Percentiles rank a stretch among this genome's conserved stretches.
Conservation (phyloP, 23 tunicate species). For the Trididemnum nubilum region DNA sequence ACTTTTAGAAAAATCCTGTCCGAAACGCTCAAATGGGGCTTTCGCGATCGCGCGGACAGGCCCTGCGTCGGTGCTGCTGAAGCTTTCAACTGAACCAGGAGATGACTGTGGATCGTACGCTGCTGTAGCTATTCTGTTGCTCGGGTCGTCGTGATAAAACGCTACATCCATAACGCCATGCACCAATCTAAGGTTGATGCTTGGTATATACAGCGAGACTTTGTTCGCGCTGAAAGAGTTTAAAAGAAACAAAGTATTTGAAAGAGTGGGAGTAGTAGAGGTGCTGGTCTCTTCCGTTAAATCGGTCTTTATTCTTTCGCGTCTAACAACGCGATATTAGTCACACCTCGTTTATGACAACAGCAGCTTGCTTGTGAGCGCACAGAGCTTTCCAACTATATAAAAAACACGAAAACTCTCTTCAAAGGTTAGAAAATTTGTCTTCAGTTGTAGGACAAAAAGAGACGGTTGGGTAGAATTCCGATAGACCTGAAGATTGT, state of each 20-base stretch:
- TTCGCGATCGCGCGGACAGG: slow-evolving; percentile 71
- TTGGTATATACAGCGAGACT: slow-evolving; percentile 56
- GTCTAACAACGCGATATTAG: slow-evolving; percentile 32
- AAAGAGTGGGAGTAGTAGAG: slow-evolving; percentile 25
- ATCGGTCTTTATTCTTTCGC: slow-evolving; percentile 37
- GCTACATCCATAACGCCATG: slow-evolving; percentile 80
- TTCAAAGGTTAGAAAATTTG: not conserved
- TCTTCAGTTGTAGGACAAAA: not conserved
- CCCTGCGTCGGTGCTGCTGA: slow-evolving; percentile 86
- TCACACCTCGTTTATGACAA: slow-evolving; percentile 45
- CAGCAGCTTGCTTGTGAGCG: not conserved
- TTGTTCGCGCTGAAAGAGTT: slow-evolving; percentile 51
- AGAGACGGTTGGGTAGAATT: not conserved
- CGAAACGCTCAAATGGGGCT: slow-evolving; percentile 37
- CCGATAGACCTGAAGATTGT: not conserved
- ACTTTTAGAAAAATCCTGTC: slow-evolving; percentile 55
- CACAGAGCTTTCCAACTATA: slow-evolving; percentile 9
- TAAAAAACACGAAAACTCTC: not conserved
- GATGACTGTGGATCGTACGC: slow-evolving; percentile 94
- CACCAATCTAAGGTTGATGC: slow-evolving; percentile 41
- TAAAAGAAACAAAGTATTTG: slow-evolving; percentile 44
- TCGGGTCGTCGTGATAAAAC: slow-evolving; percentile 94
- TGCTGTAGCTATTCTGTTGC: slow-evolving; percentile 55
- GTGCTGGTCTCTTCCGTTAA: slow-evolving; percentile 62
- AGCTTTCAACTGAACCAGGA: slow-evolving; percentile 93